Percentiles rank a stretch among this genome's conserved stretches.
Conservation (phyloP, 2,888 invertebrate species). For the Cantharis rufa region DNA sequence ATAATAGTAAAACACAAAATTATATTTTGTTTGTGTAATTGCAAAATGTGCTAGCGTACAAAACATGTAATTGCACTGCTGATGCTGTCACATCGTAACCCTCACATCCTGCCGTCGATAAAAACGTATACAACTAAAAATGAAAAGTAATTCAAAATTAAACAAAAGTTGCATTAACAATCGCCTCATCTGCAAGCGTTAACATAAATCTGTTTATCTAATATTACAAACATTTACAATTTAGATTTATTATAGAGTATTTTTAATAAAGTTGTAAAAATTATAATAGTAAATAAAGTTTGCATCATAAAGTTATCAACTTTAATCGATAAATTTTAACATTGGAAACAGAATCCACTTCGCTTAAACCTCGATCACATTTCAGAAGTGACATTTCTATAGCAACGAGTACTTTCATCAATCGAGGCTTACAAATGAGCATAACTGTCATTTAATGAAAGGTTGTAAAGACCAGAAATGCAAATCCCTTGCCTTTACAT, state of each 20-base stretch:
- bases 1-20: too few relatives aligned
- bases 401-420: constrained; percentile 19
- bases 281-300: not conserved
- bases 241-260: not conserved
- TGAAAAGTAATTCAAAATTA: too few relatives aligned
- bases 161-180: not conserved
- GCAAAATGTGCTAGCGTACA: too few relatives aligned
- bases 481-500: constrained; percentile 12
- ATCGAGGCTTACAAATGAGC: constrained; percentile 19
- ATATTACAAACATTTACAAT: not conserved
- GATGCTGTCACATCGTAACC: too few relatives aligned
- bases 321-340: not conserved
- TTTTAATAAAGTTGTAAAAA: not conserved
- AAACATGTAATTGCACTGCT: too few relatives aligned
- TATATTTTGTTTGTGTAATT: too few relatives aligned
- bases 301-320: not conserved
- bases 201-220: not conserved
- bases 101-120: too few relatives aligned
- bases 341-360: not conserved
- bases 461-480: constrained; percentile 7
- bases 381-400: constrained; percentile 16
- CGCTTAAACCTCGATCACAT: constrained; percentile 4
- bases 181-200: not conserved
- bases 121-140: too few relatives aligned
- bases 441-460: constrained; percentile 19